Percentiles rank a stretch among this genome's conserved stretches.
phyloP scores from a whole-genome alignment of 1,140 invertebrate species.

The Panulirus ornatus region DNA sequence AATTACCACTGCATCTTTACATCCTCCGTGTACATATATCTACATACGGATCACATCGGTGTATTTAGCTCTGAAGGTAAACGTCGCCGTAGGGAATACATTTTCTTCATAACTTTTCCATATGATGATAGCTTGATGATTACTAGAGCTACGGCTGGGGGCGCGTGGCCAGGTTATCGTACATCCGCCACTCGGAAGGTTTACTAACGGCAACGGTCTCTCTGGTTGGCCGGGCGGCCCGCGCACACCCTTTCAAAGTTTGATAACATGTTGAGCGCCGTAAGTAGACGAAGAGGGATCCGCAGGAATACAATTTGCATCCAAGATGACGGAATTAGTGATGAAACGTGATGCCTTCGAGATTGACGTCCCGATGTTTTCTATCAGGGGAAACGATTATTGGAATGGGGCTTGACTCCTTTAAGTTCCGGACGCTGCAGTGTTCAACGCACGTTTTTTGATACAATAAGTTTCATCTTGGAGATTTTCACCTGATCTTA shows the following conservation, averaged over 20 bases:
- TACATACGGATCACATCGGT: background rate
- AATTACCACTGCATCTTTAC: background rate
- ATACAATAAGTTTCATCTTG: too few relatives aligned
- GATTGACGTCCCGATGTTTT: background rate
- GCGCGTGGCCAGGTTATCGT: background rate
- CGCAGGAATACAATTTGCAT: slow-evolving; percentile 68
- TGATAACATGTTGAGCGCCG: slow-evolving; percentile 59
- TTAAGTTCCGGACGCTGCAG: too few relatives aligned
- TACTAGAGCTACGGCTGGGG: background rate
- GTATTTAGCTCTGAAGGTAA: background rate
- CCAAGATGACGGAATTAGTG: slow-evolving; percentile 59
- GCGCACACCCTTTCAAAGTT: slow-evolving; percentile 57
- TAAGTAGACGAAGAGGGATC: slow-evolving; percentile 52
- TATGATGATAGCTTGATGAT: background rate
- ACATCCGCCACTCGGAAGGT: slow-evolving; percentile 44
- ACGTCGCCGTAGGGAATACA: background rate
- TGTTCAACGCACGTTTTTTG: too few relatives aligned
- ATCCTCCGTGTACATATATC: background rate
- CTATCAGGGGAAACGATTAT: background rate
- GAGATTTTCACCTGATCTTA: too few relatives aligned
- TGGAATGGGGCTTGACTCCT: too few relatives aligned
- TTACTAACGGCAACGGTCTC: background rate
- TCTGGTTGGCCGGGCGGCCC: background rate
- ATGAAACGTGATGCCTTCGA: slow-evolving; percentile 42
- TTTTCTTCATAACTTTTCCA: background rate